These are phyloP conservation scores for Colinus virginianus DNA, from an alignment of 2,113 vertebrate species.

Conservation along the genomic window DNA sequence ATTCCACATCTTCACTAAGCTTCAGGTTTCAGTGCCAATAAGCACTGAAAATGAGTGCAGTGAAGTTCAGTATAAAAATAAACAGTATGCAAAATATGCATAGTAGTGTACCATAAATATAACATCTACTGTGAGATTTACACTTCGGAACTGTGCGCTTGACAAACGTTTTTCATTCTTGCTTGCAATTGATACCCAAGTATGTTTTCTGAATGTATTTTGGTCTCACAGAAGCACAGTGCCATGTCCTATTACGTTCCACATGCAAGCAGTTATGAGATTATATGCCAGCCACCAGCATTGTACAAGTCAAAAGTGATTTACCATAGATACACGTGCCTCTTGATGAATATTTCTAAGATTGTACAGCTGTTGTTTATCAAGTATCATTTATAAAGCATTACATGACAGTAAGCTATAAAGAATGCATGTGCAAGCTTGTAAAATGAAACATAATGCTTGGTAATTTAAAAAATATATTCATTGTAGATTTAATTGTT, in stretches of 20 bases:
- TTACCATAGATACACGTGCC: constrained; percentile 56
- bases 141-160: background rate
- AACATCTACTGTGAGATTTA: background rate
- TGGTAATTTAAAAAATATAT: constrained; percentile 69
- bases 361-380: constrained; percentile 71
- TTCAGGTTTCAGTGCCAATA: constrained; percentile 3
- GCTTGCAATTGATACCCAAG: constrained; percentile 13
- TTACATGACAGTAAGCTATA: constrained; percentile 68
- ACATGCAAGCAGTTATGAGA: constrained; percentile 40
- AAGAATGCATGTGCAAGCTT: constrained; percentile 64
- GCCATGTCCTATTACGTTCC: constrained; percentile 14
- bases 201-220: constrained; percentile 50
- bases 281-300: constrained; percentile 26
- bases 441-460: constrained; percentile 71
- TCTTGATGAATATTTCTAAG: constrained; percentile 71
- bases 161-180: constrained; percentile 18
- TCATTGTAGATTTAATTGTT: constrained; percentile 73
- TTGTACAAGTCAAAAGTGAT: constrained; percentile 56
- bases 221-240: constrained; percentile 35
- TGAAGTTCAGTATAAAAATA: constrained; percentile 28
- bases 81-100: background rate
- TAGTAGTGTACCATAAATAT: background rate
- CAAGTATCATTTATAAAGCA: constrained; percentile 74
- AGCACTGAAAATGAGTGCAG: constrained; percentile 21
- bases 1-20: background rate